A percentile compares a stretch with the other conserved stretches of the same genome.
phyloP scores from a whole-genome alignment of 2,888 invertebrate species.

The Eristalis pertinax region DNA sequence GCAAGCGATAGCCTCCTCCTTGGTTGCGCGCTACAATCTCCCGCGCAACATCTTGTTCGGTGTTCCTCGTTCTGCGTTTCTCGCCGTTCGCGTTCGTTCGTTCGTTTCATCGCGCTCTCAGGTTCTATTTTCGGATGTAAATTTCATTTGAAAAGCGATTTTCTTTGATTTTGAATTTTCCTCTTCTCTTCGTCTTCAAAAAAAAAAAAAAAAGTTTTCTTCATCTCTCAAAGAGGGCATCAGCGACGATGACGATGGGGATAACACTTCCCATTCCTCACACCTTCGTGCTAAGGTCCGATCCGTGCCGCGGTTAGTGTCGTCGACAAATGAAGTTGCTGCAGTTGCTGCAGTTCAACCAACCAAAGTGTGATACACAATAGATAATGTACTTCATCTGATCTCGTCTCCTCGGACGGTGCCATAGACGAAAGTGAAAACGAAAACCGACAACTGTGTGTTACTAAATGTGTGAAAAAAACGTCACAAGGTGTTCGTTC shows the following conservation, averaged over 20 bases:
- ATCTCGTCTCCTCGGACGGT: constrained; percentile 9
- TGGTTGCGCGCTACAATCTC: constrained; percentile 11
- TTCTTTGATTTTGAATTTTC: constrained; percentile 58
- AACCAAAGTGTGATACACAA: constrained; percentile 28
- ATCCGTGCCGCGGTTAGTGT: not conserved
- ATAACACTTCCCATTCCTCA: constrained; percentile 24
- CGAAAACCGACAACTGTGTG: constrained; percentile 12
- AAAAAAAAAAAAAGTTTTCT: not conserved
- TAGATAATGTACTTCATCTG: constrained; percentile 13
- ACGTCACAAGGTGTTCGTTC: not conserved
- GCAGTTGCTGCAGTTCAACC: constrained; percentile 17
- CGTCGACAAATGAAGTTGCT: constrained; percentile 23
- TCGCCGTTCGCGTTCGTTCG: not conserved
- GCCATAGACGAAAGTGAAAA: constrained; percentile 37
- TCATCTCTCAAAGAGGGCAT: not conserved
- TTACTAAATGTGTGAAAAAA: not conserved
- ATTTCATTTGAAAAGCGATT: constrained; percentile 67
- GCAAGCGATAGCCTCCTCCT: not conserved
- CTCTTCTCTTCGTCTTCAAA: constrained; percentile 27
- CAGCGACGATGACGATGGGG: constrained; percentile 25
- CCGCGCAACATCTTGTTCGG: constrained; percentile 39
- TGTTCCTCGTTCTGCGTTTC: constrained; percentile 22
- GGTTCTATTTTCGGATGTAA: constrained; percentile 72
- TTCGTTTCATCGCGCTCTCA: constrained; percentile 1
- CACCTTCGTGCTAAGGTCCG: constrained; percentile 32